Percentiles rank a stretch among this genome's conserved stretches.
Conservation (phyloP, 1,140 invertebrate genomes). For the Dreissena rostriformis region DNA sequence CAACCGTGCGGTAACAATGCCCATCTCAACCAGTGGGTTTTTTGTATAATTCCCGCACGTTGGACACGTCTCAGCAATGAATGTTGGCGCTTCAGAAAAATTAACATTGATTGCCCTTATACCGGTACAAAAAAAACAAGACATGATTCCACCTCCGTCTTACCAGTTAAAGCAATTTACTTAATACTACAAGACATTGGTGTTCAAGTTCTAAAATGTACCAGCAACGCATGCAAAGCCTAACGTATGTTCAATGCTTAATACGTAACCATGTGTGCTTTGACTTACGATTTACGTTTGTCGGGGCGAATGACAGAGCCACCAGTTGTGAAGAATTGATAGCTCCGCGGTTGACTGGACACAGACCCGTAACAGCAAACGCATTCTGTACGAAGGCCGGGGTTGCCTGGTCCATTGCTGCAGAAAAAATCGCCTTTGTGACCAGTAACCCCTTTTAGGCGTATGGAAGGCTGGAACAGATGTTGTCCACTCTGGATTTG, state of each 20-base stretch:
- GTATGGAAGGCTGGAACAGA: background rate
- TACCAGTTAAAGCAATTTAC: no score
- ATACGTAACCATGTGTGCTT: background rate
- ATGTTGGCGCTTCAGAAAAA: background rate
- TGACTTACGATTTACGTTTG: background rate
- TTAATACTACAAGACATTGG: no score
- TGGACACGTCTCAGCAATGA: background rate
- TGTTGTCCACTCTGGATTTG: background rate
- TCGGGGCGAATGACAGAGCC: background rate
- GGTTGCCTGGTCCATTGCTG: constrained; percentile 1
- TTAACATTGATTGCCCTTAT: no score
- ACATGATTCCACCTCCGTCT: no score
- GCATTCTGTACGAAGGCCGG: background rate
- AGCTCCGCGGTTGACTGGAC: constrained; percentile 1
- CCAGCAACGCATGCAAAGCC: background rate
- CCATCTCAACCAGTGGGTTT: background rate
- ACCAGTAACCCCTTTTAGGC: background rate
- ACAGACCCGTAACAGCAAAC: background rate
- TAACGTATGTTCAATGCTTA: background rate
- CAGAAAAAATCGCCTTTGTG: background rate
- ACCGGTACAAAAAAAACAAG: no score
- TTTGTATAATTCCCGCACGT: background rate
- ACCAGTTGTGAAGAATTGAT: background rate
- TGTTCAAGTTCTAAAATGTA: background rate
- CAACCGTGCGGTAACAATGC: background rate